These are phyloP conservation scores for Kuschelorhynchus macadamiae DNA, from an alignment of 2,888 invertebrate species.

Conservation along the genomic window DNA sequence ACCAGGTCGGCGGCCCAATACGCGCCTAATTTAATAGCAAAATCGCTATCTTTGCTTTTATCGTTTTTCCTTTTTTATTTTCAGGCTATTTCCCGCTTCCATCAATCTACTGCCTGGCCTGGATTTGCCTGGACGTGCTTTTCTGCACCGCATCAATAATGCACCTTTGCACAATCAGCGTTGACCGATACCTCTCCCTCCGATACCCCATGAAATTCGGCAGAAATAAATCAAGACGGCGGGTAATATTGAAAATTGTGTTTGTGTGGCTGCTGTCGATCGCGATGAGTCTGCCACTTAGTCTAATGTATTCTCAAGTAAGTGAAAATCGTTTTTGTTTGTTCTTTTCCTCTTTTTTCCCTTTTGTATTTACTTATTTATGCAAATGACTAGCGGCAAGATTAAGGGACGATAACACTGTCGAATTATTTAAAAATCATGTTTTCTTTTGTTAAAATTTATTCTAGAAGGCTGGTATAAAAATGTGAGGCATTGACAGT, in stretches of 20 bases:
- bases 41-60: too few species aligned
- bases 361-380: too few species aligned
- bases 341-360: too few species aligned
- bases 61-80: slow-evolving; percentile 61
- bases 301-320: slow-evolving; percentile 91
- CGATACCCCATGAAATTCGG: slow-evolving; percentile 95
- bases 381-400: too few species aligned
- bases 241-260: slow-evolving; percentile 90
- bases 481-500: too few species aligned
- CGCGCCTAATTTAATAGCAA: too few species aligned
- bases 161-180: slow-evolving; percentile 96
- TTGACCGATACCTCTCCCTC: slow-evolving; percentile 93
- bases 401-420: neutral
- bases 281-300: slow-evolving; percentile 91
- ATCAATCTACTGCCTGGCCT: slow-evolving; percentile 89
- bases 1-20: too few species aligned
- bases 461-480: too few species aligned
- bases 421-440: neutral
- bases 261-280: slow-evolving; percentile 95
- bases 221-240: slow-evolving; percentile 86
- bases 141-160: slow-evolving; percentile 98
- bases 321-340: slow-evolving; percentile 56
- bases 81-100: slow-evolving; percentile 87
- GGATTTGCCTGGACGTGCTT: slow-evolving; percentile 95
- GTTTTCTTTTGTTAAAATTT: too few species aligned